Base-by-base conservation (phyloP, 1,140 invertebrate species). In the Doryteuthis pealeii region DNA sequence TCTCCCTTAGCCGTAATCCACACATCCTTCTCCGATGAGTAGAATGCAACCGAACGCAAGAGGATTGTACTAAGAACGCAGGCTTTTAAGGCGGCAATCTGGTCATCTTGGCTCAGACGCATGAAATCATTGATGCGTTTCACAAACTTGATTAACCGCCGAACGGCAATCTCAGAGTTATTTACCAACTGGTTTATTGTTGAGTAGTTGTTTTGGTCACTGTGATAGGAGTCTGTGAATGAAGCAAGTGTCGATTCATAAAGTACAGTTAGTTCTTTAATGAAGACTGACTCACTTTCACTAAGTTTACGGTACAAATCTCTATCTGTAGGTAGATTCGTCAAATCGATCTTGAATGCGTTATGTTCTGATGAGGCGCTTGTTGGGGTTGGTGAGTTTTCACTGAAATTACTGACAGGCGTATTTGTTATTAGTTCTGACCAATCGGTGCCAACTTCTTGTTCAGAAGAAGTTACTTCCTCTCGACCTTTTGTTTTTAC, bases 51-150 rank as follows among this genome's bases (percentile, higher is more conserved):
- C 31, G 84, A 85, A 28, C 84, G 74, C 33, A 85, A 73, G 62
- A 85, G 54, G 8, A 85, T 73, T 0, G 83, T 79, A 32, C 79
- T 81, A n/a, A 85, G 77, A 8, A 85, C 80, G 76, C 82, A 82
- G 0, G 79, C 70, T 66, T 85, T 85, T 14, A 85, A 70, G 1
- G 78, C 74, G 6, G 79, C 72, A 28, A 84, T 82, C 72, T 85
- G 82, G 49, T 85, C 82, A n/a, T 83, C 82, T 43, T 82, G 80
- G 68, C 76, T 79, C 22, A 85, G 70, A 10, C 65, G 35, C 28
- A 78, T 71, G 67, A 85, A 85, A 74, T 85, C 82, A 32, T 79
- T 81, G n/a, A 85, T 71, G 30, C 77, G 70, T 72, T 85, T 85
- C 12, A 84, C 80, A 80, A 84, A 85, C 74, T 81, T 80, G 26